Conservation (phyloP, 1,140 invertebrate species). For the Drosophila pseudoobscura region DNA sequence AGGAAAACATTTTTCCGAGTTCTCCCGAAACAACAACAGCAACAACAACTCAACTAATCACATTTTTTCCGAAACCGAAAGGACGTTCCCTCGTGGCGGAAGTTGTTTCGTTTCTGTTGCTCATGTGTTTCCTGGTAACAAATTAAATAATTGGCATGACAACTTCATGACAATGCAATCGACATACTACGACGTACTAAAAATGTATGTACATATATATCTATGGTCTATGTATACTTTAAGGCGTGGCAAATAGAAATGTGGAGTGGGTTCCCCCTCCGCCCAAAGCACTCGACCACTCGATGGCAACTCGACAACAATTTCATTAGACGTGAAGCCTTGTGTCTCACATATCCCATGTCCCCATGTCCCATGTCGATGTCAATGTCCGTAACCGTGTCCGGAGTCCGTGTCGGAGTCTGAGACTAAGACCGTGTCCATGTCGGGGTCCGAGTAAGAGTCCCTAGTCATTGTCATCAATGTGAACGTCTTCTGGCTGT, state of each 20-base stretch:
- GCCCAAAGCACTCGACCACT: conserved; percentile 36
- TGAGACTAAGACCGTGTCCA: not conserved
- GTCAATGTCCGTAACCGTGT: too few species aligned
- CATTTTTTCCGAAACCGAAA: conserved; percentile 35
- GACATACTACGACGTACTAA: conserved; percentile 4
- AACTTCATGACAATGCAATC: conserved; percentile 59
- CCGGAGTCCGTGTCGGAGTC: conserved; percentile 1
- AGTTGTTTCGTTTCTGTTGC: conserved; percentile 10
- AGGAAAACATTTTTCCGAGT: too few species aligned
- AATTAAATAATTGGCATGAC: conserved; percentile 82
- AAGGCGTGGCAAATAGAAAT: conserved; percentile 30
- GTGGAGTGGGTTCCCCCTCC: conserved; percentile 6
- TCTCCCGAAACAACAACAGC: too few species aligned
- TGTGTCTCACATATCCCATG: conserved; percentile 17
- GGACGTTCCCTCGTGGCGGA: not conserved
- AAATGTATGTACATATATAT: conserved; percentile 6
- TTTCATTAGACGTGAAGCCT: conserved; percentile 72
- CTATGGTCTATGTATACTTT: conserved; percentile 18
- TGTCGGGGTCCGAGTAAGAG: not conserved
- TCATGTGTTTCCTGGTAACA: conserved; percentile 51
- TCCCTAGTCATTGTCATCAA: conserved; percentile 41
- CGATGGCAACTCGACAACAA: conserved; percentile 54
- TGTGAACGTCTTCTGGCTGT: conserved; percentile 25
- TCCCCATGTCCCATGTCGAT: conserved; percentile 13
- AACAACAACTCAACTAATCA: conserved; percentile 42